Evolutionary conservation across 2,113 vertebrate genomes (phyloP).

Genomic region (Menura novaehollandiae): DNA sequence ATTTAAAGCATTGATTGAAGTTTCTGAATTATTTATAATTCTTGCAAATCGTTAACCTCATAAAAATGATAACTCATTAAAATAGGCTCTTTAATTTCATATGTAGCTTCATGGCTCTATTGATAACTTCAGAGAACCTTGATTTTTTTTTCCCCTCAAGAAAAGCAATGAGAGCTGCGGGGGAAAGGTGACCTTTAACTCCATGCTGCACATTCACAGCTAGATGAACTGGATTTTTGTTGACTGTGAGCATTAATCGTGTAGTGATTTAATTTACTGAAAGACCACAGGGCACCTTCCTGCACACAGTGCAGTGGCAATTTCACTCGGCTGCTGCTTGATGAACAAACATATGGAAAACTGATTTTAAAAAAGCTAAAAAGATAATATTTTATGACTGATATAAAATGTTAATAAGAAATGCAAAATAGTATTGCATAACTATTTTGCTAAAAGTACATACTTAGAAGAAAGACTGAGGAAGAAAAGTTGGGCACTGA

Average conservation of each 20-base stretch:
- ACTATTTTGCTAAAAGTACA: background rate
- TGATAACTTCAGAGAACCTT: background rate
- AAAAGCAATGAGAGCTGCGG: background rate
- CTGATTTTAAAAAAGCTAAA: background rate
- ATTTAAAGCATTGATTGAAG: conserved; percentile 20
- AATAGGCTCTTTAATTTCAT: background rate
- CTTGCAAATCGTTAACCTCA: background rate
- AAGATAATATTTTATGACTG: background rate
- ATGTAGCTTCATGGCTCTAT: background rate
- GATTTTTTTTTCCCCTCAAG: background rate
- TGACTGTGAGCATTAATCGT: background rate
- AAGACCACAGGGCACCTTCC: background rate
- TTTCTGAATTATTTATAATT: background rate
- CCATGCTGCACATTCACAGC: background rate
- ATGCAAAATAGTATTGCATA: background rate
- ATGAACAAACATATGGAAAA: background rate
- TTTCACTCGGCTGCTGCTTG: background rate
- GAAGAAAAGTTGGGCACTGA: background rate
- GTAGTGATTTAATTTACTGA: background rate
- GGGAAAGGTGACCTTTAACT: background rate
- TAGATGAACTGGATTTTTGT: background rate
- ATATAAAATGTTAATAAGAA: background rate
- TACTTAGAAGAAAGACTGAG: background rate
- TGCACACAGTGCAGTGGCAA: background rate
- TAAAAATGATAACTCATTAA: background rate